Percentiles rank a stretch among this genome's conserved stretches.
Evolutionary conservation across 2,888 invertebrate species (phyloP).

Genomic region (Amaurobius ferox): DNA sequence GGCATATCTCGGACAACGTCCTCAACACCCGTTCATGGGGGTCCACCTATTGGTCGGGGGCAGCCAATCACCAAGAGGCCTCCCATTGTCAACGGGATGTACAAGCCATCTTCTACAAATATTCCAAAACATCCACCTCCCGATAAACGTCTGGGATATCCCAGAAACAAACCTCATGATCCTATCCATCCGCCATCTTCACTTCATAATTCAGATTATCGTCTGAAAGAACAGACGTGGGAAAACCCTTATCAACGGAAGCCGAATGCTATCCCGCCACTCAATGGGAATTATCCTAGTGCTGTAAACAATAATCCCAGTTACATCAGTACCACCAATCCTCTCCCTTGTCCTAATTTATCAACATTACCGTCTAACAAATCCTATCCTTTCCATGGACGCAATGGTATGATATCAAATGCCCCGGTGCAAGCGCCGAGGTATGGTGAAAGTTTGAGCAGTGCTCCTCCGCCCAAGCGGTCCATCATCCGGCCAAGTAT

Average conservation of each 20-base stretch:
- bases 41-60: constrained; percentile 15
- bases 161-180: constrained; percentile 30
- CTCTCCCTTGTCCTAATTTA: constrained; percentile 32
- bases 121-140: constrained; percentile 14
- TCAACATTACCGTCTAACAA: not conserved
- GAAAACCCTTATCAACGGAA: constrained; percentile 20
- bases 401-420: constrained; percentile 7
- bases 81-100: constrained; percentile 16
- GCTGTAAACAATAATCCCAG: no score
- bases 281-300: not conserved
- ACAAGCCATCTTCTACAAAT: constrained; percentile 18
- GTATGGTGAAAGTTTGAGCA: constrained; percentile 8
- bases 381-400: not conserved
- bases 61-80: constrained; percentile 4
- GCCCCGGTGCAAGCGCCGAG: constrained; percentile 13
- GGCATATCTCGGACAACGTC: constrained; percentile 59
- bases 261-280: not conserved
- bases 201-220: constrained; percentile 26
- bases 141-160: constrained; percentile 39
- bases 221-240: constrained; percentile 27
- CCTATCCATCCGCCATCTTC: constrained; percentile 3
- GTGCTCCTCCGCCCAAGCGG: constrained; percentile 52
- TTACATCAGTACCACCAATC: not conserved
- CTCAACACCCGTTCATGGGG: constrained; percentile 22
- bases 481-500: constrained; percentile 41